Evolutionary conservation across 1,140 invertebrate genomes (phyloP).

Genomic region (Steinernema feltiae): DNA sequence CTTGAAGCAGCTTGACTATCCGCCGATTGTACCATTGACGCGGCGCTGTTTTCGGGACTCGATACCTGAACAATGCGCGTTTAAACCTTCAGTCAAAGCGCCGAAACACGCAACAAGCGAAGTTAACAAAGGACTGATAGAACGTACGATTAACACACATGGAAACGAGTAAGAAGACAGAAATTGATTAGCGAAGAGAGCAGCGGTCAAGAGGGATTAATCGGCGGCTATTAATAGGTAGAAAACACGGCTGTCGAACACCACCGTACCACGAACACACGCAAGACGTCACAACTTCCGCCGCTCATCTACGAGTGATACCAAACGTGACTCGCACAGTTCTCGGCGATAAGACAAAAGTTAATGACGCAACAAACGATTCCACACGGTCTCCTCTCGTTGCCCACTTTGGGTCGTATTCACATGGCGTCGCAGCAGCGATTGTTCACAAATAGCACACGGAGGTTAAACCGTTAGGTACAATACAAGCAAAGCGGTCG

Average conservation of each 20-base stretch:
- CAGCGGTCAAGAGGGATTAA: background rate
- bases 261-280: too few relatives aligned
- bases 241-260: background rate
- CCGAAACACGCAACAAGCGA: background rate
- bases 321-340: background rate
- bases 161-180: too few relatives aligned
- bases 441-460: too few relatives aligned
- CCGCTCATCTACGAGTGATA: background rate
- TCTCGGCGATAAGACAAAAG: background rate
- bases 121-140: too few relatives aligned
- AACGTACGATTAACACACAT: too few relatives aligned
- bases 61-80: background rate
- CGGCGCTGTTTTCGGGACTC: background rate
- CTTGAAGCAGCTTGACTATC: conserved; percentile 17
- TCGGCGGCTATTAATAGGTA: background rate
- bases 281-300: conserved; percentile 5
- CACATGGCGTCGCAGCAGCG: background rate
- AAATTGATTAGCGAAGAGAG: too few relatives aligned
- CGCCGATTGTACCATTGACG: background rate
- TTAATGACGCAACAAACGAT: background rate
- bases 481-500: too few relatives aligned
- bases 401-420: background rate
- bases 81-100: background rate
- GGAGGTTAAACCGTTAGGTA: too few relatives aligned
- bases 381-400: background rate